Base-by-base conservation (phyloP, 2,888 invertebrate species). In the Caenorhabditis becei region DNA sequence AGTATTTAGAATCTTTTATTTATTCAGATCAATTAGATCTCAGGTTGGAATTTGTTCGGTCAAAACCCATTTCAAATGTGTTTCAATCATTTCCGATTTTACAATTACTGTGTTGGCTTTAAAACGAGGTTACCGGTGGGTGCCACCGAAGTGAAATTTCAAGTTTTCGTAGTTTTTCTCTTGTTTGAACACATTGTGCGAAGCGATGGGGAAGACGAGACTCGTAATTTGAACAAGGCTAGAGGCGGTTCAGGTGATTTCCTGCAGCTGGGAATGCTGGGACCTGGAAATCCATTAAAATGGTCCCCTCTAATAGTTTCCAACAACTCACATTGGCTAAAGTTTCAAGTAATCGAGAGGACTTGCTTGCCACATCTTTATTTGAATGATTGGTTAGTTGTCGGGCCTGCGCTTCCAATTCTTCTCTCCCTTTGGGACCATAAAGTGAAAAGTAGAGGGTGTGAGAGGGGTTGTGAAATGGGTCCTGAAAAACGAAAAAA, bases 401-500 rank as follows among this genome's bases (percentile, higher is more conserved):
- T 49, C 65, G 47, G 1, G 80, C 66, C 24, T 83, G 82, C n/a
- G 61, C 53, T 51, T 80, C 83, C 63, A 87, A 44, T 58, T 86
- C 86, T 23, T 82, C 82, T 7, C 84, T 66, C 28, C 79, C 80
- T 72, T 84, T 83, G 58, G 84, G 84, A 51, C 88, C 88, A 65
- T 85, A 88, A 26, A 88, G 77, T 23, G 83, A 82, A 74, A 86
- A 87, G 66, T 83, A 89, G 7, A 89, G 58, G 10, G 89, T 89
- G 77, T 87, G 89, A 53, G 85, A 83, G 7, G 88, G 86, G 65
- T 89, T 89, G 71, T 84, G 85, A 74, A 89, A 89, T 47, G 89
- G 89, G 61, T 89, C 89, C 82, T 87, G 67, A 63, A 84, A 74
- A 69, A 20, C 8, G 53, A 51, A 32, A 41, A 5, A 14, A 53